Conservation (phyloP, 2,888 invertebrate genomes). For the Ypsolopha scabrella region DNA sequence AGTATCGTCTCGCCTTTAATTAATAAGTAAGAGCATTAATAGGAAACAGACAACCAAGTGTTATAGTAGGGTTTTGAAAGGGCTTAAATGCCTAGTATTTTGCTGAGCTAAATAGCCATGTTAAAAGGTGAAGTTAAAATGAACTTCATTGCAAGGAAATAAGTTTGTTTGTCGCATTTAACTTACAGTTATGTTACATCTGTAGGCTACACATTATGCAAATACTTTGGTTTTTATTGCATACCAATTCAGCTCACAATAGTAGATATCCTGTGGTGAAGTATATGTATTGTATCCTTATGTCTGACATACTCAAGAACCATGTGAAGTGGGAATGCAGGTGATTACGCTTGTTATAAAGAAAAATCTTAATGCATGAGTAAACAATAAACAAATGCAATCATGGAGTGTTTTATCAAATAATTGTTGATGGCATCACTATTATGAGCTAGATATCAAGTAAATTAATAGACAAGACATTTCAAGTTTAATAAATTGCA, state of each 20-base stretch:
- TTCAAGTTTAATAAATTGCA: too few relatives aligned
- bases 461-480: too few relatives aligned
- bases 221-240: not conserved
- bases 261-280: not conserved
- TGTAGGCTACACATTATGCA: not conserved
- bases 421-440: too few relatives aligned
- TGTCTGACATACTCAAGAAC: not conserved
- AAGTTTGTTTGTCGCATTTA: not conserved
- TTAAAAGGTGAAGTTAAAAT: too few relatives aligned
- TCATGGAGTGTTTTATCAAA: too few relatives aligned
- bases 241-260: not conserved
- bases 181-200: not conserved
- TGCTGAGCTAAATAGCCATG: too few relatives aligned
- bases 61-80: slow-evolving; percentile 12
- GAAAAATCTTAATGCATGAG: too few relatives aligned
- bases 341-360: not conserved
- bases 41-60: not conserved
- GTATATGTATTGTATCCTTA: not conserved
- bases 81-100: too few relatives aligned
- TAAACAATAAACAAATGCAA: too few relatives aligned
- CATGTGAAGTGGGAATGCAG: slow-evolving; percentile 1
- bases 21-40: too few relatives aligned
- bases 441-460: too few relatives aligned
- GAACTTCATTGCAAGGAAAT: not conserved
- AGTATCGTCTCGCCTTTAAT: too few relatives aligned